Evolutionary conservation across 2,113 vertebrate genomes (phyloP).

Genomic region (Enhydra lutris): DNA sequence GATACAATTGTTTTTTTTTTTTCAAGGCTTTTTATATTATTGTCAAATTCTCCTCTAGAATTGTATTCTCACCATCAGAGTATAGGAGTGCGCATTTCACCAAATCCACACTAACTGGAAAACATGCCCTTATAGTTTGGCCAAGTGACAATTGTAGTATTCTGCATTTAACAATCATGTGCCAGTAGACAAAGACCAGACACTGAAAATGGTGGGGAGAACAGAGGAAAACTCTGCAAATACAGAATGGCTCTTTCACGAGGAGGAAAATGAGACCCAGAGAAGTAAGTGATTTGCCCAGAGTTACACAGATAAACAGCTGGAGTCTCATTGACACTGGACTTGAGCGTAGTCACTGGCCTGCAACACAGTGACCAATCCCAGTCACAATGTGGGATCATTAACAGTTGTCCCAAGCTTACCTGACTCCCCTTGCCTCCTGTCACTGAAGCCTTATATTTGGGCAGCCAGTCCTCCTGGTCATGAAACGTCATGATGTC

Average conservation of each 20-base stretch:
- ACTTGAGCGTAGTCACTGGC: too few relatives aligned
- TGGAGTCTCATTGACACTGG: background rate
- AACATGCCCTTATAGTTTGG: background rate
- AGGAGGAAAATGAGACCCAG: background rate
- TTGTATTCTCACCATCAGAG: background rate
- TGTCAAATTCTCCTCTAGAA: background rate
- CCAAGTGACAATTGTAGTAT: too few relatives aligned
- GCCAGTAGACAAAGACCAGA: background rate
- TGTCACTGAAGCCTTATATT: background rate
- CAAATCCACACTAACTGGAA: background rate
- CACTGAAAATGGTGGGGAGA: background rate
- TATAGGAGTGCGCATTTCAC: background rate
- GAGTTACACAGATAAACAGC: background rate
- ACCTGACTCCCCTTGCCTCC: background rate
- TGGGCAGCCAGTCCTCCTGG: background rate
- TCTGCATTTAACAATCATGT: background rate
- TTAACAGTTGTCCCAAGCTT: too few relatives aligned
- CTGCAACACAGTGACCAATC: background rate
- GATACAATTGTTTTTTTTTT: background rate
- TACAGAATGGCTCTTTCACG: background rate
- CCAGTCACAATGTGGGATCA: accelerated
- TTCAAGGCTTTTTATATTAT: background rate
- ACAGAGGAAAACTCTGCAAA: background rate
- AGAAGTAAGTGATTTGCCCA: background rate
- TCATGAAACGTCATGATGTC: background rate